Conservation (phyloP, 2,113 vertebrate genomes). For the Eptesicus fuscus region DNA sequence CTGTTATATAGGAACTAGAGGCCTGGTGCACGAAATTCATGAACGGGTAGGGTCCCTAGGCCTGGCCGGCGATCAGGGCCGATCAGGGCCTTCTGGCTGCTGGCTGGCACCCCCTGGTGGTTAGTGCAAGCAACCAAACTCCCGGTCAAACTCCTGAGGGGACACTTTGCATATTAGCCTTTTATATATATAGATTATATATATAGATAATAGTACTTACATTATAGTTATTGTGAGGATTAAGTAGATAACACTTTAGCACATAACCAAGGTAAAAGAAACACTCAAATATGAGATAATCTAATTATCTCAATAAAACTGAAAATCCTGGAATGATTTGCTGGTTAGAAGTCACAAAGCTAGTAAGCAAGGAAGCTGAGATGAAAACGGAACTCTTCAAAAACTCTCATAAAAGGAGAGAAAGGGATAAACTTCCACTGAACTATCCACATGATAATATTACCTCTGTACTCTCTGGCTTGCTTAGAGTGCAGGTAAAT, state of each 20-base stretch:
- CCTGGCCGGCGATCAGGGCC: no score
- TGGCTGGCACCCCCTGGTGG: no score
- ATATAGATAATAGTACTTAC: neutral
- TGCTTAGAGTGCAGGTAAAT: neutral
- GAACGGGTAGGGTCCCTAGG: no score
- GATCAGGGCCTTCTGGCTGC: no score
- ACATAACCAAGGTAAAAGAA: neutral
- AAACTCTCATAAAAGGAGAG: neutral
- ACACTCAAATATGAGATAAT: neutral
- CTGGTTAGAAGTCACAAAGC: neutral
- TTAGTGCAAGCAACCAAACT: no score
- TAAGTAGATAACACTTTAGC: neutral
- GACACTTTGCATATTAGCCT: no score
- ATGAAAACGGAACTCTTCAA: constrained; percentile 4
- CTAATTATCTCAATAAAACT: neutral
- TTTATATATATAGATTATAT: neutral
- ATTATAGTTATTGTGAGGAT: neutral
- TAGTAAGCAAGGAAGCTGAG: neutral
- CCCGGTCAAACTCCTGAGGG: no score
- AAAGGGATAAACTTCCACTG: neutral
- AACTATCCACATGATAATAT: neutral
- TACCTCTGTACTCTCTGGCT: neutral
- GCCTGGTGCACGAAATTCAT: no score
- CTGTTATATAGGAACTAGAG: neutral
- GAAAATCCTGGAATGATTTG: neutral